Evolutionary conservation across 2,888 invertebrate genomes (phyloP), one percentile per base, ranked within the genome.

Genomic region (Synergus japonicus): DNA sequence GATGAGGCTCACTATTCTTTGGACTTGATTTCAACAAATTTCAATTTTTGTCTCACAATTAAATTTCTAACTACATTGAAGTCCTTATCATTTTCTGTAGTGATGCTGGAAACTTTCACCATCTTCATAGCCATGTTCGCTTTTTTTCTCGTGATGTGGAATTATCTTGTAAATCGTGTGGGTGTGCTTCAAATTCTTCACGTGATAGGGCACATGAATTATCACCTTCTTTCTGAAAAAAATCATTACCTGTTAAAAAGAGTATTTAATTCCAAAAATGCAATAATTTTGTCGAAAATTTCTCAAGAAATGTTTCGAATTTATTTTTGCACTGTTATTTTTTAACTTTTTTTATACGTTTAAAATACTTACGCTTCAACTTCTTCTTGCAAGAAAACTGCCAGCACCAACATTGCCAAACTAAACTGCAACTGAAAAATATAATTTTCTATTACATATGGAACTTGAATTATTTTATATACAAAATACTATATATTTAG

Each of bases 151-250:
- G 83, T 94, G 93, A 82, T 94, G 94, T 69, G 95, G 94, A 60
- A 96, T 93, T 0, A 95, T 94, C 90, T 95, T 96, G 92, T 94
- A 95, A n/a, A 96, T 93, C 0, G 95, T 96, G 89, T 96, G 96
- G 0, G 95, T 95, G 88, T 96, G 96, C 86, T 95, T 95, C 83
- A 95, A 93, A 86, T 94, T 95, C 92, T 96, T 95, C 83, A 95
- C 93, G 85, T 94, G 94, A 88, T 94, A 94, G 0, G 96, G 96
- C 22, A 96, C 94, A 88, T 95, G 95, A 83, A 96, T 95, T 9
- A 95, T 93, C 8, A 96, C 95, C 87, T 95, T 94, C 85, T 95
- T 95, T 76, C 95, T 94, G 84, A 78, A 66, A 76, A 79, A 46
- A 37, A 29, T 15, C 12, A 64, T 7, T 63, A 0, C 13, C 43